Percentiles rank a stretch among this genome's conserved stretches.
These are phyloP conservation scores for Colistium nudipinnis DNA, from an alignment of 2,113 vertebrate genomes.

Conservation along the genomic window DNA sequence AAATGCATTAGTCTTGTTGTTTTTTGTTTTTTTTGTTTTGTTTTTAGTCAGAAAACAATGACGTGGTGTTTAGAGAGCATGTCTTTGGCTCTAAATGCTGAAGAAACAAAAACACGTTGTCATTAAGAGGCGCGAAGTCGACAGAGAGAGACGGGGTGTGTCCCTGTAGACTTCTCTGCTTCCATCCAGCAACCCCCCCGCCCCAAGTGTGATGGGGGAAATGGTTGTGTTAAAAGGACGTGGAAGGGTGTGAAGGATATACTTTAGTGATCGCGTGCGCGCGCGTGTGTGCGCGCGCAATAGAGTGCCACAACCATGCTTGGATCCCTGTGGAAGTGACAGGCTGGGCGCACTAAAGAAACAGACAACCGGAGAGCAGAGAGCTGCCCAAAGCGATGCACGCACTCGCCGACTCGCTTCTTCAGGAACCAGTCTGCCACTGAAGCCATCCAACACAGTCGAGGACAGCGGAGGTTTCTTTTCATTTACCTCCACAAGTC, in stretches of 20 bases:
- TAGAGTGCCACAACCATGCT: constrained; percentile 6
- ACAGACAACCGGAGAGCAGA: constrained; percentile 23
- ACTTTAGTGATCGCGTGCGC: background rate
- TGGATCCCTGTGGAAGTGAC: constrained; percentile 34
- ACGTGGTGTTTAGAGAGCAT: background rate
- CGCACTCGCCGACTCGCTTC: background rate
- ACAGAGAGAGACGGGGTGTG: constrained; percentile 8
- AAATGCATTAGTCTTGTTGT: background rate
- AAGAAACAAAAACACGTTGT: constrained; percentile 1
- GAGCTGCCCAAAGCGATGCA: constrained; percentile 22
- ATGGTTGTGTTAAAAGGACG: constrained; percentile 46
- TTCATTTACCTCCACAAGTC: constrained; percentile 93
- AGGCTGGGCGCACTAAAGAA: constrained; percentile 19
- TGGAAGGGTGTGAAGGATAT: constrained; percentile 53
- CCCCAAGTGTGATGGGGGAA: constrained; percentile 31
- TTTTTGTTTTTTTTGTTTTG: background rate
- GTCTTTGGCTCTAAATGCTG: background rate
- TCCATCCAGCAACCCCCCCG: constrained; percentile 13
- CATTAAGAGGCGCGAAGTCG: constrained; percentile 1
- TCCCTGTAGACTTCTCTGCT: constrained; percentile 18
- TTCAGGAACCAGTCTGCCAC: constrained; percentile 15
- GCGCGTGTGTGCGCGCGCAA: constrained; percentile 12
- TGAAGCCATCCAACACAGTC: background rate
- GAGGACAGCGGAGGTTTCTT: background rate
- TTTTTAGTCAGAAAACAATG: background rate